These are phyloP conservation scores for Cardiocondyla obscurior DNA, from an alignment of 1,140 invertebrate species.

Conservation along the genomic window DNA sequence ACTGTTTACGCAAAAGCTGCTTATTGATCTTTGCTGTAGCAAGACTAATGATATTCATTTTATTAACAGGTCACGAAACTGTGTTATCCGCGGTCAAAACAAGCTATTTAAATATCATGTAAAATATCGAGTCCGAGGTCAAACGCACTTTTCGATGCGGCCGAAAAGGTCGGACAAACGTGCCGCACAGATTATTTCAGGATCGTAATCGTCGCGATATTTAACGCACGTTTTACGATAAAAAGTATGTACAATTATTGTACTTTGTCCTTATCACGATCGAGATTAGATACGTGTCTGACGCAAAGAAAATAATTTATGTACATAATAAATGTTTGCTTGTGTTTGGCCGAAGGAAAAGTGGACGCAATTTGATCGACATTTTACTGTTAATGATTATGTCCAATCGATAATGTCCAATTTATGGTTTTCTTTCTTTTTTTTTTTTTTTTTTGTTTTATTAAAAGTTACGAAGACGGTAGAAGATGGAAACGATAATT, in stretches of 20 bases:
- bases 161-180: neutral
- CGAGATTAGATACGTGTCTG: neutral
- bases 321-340: slow-evolving; percentile 4
- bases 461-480: neutral
- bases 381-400: slow-evolving; percentile 1
- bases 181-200: neutral
- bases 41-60: slow-evolving; percentile 23
- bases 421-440: neutral
- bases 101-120: slow-evolving; percentile 11
- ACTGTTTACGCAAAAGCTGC: neutral
- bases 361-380: slow-evolving; percentile 8
- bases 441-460: neutral
- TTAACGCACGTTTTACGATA: neutral
- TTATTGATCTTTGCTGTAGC: neutral
- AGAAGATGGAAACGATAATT: slow-evolving; percentile 27
- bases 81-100: neutral
- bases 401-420: slow-evolving; percentile 20
- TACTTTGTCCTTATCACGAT: neutral
- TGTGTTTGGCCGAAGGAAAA: neutral
- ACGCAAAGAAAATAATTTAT: slow-evolving; percentile 2
- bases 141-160: neutral
- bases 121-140: neutral
- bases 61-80: neutral
- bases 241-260: neutral
- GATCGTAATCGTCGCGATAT: neutral